Base-by-base conservation (phyloP, 2,888 invertebrate species). In the Molorchus minor region DNA sequence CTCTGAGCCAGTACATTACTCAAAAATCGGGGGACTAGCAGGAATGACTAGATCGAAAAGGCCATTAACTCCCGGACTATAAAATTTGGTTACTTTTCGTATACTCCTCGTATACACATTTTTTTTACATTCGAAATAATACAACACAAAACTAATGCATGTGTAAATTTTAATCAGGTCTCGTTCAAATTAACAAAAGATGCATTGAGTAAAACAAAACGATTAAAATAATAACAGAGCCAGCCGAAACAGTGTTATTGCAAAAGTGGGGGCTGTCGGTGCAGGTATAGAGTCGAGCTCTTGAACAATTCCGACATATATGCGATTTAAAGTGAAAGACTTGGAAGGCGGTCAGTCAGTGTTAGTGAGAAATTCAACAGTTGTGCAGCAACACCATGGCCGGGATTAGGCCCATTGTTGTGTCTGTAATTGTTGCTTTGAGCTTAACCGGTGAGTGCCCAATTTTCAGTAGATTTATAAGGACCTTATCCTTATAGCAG, bases 321-420 rank as follows among this genome's bases (percentile, higher is more conserved):
- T 69, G 70, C 72, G 72, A 75, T 73, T 74, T 73, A 75, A 65
- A 78, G 78, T 78, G 77, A 79, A 78, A 78, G 77, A 78, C 74
- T 70, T 69, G 67, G 69, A 69, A 72, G 70, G 68, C 67, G 71
- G 56, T 61, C 41, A 66, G 66, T 58, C 73, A 75, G 75, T 75
- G 72, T 71, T 69, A 62, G 74, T 74, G 75, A 64, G 55, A 49
- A 25, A 38, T 21, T 38, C 36, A 53, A 55, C 61, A 56, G 68
- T 68, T 65, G 67, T 70, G 68, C 66, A 65, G 66, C 63, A 71
- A 68, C 65, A 71, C 69, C 65, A 72, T 70, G 77, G 73, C 71
- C 75, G 66, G 69, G 68, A 70, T 62, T 58, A 61, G 74, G 71
- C 71, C 74, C 58, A 19, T 40, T 35, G 47, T 46, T 40, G 54